Base-by-base conservation (phyloP, 2,797 vertebrate genomes). In the Varecia variegata region DNA sequence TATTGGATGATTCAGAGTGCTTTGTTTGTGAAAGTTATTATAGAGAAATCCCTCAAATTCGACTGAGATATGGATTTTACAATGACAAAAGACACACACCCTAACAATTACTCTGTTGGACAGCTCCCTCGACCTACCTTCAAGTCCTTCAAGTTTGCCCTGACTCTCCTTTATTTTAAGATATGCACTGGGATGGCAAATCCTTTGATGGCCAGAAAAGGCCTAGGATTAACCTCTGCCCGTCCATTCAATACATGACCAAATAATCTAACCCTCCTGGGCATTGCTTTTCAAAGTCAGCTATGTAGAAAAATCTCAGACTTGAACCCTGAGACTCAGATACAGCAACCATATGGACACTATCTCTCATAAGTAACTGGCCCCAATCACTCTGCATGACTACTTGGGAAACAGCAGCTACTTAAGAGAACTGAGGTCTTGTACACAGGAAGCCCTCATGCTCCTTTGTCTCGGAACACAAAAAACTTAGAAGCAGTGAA, bases 381-480 rank as follows among this genome's bases (percentile, higher is more conserved):
- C 50, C 65, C 70, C 50, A 94, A 81, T 81, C 43, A 56, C 38
- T 94, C 56, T 10, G 23, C 40, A 60, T 74, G 40, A 58, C 56
- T 52, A 67, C 56, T 70, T 90, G 88, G 32, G 67, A 91, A 97
- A 93, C 1, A 77, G 38, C 12, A 94, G 81, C 71, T 90, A 82
- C 62, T 47, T 82, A 23, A 23, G 3, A 94, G 32, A 95, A 93
- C 11, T 4, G 8, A n/a, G 32, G 12, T 68, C 43, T 88, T 68
- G 0, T 30, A 81, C 60, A 91, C 90, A 27, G 74, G 45, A 95
- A 95, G 10, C 35, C 45, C 70, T 93, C 58, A 60, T 94, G 79
- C 21, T 96, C 94, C 90, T 97, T 98, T 98, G 95, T 97, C 77
- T 97, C 90, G 73, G 27, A 97, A 81, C 45, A 65, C 35, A 93